phyloP scores from a whole-genome alignment of 2,113 vertebrate genomes.

The Chiloscyllium plagiosum region DNA sequence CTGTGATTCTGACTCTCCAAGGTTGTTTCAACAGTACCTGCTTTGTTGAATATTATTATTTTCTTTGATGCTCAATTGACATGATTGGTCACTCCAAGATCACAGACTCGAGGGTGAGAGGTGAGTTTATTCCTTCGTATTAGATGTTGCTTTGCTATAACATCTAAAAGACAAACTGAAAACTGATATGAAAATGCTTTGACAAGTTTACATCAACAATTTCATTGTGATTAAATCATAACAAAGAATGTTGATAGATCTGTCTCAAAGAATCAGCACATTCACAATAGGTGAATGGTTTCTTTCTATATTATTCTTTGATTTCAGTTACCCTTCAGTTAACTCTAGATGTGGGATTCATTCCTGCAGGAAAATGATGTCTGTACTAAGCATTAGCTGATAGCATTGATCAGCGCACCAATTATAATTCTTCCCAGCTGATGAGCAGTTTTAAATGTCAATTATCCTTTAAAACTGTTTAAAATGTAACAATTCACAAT shows the following conservation, averaged over 20 bases:
- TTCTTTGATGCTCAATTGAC: too few relatives aligned
- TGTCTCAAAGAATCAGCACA: background rate
- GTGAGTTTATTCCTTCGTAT: background rate
- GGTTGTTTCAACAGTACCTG: background rate
- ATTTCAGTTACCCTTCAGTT: background rate
- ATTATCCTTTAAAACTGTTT: background rate
- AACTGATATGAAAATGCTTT: background rate
- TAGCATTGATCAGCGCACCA: background rate
- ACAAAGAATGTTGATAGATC: background rate
- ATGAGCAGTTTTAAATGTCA: background rate
- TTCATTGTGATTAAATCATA: background rate
- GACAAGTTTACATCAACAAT: background rate
- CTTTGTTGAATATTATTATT: too few relatives aligned
- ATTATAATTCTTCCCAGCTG: background rate
- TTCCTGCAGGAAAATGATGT: background rate
- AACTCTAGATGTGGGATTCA: background rate
- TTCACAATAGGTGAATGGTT: background rate
- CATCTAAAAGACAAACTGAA: background rate
- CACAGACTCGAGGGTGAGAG: background rate
- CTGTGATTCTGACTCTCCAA: background rate
- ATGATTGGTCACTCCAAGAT: background rate
- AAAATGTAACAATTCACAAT: background rate
- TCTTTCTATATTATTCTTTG: background rate
- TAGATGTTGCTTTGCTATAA: background rate
- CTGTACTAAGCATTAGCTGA: background rate